Conservation (phyloP, 1,140 invertebrate species). For the Coptotermes formosanus region DNA sequence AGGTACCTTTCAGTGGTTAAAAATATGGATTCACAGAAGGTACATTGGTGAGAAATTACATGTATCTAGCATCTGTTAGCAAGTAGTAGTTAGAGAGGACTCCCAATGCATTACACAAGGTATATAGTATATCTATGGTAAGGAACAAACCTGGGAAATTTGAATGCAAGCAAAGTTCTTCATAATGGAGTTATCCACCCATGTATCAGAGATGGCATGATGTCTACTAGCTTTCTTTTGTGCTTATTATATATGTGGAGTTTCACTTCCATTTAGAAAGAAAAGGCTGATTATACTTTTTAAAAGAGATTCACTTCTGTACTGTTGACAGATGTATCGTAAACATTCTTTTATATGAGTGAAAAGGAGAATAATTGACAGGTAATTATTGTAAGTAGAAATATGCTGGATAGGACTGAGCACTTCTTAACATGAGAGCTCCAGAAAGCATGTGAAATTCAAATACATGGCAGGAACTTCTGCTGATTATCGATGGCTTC, state of each 20-base stretch:
- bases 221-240: neutral
- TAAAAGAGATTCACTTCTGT: neutral
- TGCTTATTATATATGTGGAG: neutral
- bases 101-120: neutral
- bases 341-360: neutral
- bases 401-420: neutral
- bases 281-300: neutral
- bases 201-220: neutral
- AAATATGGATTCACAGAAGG: neutral
- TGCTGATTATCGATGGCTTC: neutral
- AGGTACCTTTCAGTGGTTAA: neutral
- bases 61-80: too few relatives aligned
- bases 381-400: neutral
- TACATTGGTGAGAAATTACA: neutral
- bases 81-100: neutral
- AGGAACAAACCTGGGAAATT: neutral
- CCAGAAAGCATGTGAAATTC: neutral
- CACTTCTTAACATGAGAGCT: neutral
- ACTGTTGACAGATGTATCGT: neutral
- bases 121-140: neutral
- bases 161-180: neutral
- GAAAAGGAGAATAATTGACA: neutral
- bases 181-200: neutral
- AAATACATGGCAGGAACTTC: neutral
- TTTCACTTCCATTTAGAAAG: neutral